Evolutionary conservation across 2,888 invertebrate species (phyloP).

Genomic region (Aquatica leii): DNA sequence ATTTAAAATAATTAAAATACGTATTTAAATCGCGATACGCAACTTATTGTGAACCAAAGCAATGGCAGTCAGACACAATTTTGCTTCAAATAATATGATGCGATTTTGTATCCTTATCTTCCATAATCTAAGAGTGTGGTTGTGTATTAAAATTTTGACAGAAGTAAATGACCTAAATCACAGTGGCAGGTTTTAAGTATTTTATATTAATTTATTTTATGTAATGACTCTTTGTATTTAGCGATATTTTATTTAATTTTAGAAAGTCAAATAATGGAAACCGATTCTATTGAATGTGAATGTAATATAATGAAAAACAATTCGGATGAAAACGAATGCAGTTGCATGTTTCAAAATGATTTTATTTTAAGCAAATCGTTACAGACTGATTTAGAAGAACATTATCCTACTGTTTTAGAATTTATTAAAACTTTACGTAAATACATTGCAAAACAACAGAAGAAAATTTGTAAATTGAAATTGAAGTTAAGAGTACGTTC

Average conservation of each 20-base stretch:
- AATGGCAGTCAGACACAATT: too few relatives aligned
- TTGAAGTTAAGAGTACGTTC: slow-evolving; percentile 60
- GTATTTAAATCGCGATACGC: too few relatives aligned
- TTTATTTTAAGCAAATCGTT: slow-evolving; percentile 41
- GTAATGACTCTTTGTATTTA: not conserved
- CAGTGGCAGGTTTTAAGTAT: too few relatives aligned
- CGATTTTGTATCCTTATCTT: too few relatives aligned
- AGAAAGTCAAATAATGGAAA: not conserved
- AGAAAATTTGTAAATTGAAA: slow-evolving; percentile 67
- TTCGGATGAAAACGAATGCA: slow-evolving; percentile 25
- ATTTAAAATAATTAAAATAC: too few relatives aligned
- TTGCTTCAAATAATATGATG: too few relatives aligned
- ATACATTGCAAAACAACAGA: slow-evolving; percentile 66
- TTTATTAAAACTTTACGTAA: slow-evolving; percentile 68
- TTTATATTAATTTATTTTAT: too few relatives aligned
- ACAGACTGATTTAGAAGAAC: slow-evolving; percentile 59
- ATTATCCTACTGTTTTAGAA: slow-evolving; percentile 67
- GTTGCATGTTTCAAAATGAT: slow-evolving; percentile 36
- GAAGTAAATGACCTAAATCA: too few relatives aligned
- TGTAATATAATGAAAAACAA: not conserved
- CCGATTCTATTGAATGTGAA: not conserved
- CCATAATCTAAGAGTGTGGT: too few relatives aligned
- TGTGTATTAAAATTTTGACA: too few relatives aligned
- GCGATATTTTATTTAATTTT: not conserved
- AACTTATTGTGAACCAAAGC: too few relatives aligned